Evolutionary conservation across 2,113 vertebrate species (phyloP).

Genomic region (Emydocephalus ijimae): DNA sequence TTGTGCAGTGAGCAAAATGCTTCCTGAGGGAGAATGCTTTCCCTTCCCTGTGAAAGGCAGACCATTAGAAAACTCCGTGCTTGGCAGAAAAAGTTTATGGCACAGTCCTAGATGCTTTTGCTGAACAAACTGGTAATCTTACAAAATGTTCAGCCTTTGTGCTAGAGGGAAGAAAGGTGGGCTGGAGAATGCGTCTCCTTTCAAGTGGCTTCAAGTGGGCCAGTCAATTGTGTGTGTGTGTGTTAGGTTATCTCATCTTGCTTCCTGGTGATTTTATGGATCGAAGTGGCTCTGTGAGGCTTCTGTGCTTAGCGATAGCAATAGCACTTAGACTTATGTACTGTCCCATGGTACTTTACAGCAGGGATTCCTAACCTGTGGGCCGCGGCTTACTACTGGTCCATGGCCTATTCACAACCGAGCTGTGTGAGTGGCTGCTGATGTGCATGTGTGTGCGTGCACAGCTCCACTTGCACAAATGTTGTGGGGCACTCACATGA

Average conservation of each 20-base stretch:
- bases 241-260: not conserved
- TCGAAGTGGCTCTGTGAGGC: not conserved
- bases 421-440: too few relatives aligned
- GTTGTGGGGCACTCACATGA: too few relatives aligned
- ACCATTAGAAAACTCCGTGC: not conserved
- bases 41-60: not conserved
- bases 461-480: too few relatives aligned
- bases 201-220: not conserved
- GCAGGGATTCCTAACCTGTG: too few relatives aligned
- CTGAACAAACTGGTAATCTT: not conserved
- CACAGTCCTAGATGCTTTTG: not conserved
- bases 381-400: too few relatives aligned
- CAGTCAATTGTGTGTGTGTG: not conserved
- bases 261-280: not conserved
- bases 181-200: not conserved
- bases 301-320: not conserved
- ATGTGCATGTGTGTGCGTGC: too few relatives aligned
- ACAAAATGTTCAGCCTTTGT: not conserved
- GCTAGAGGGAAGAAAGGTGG: not conserved
- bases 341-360: too few relatives aligned
- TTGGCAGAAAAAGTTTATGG: conserved; percentile 1
- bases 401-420: too few relatives aligned
- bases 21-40: not conserved
- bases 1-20: not conserved
- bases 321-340: not conserved